These are phyloP conservation scores for Drosophila burlai DNA, from an alignment of 1,140 invertebrate species.

Conservation along the genomic window DNA sequence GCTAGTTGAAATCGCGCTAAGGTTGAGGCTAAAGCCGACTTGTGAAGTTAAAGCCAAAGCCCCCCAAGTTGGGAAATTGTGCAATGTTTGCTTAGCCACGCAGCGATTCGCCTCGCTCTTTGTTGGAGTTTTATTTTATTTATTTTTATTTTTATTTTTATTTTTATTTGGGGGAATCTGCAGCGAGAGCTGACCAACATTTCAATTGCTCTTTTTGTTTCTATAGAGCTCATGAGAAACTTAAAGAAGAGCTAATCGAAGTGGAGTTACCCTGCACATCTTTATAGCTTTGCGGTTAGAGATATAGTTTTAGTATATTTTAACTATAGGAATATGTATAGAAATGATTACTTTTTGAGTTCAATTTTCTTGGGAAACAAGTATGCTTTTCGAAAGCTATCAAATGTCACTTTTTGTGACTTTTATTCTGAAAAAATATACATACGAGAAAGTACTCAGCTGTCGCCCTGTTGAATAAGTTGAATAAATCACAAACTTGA, in stretches of 20 bases:
- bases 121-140: background rate
- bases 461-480: too few species aligned
- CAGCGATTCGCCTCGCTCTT: conserved; percentile 12
- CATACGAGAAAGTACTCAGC: too few species aligned
- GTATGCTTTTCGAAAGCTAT: too few species aligned
- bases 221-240: conserved; percentile 1
- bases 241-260: background rate
- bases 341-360: too few species aligned
- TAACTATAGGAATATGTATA: too few species aligned
- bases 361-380: too few species aligned
- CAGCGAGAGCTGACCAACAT: conserved; percentile 48
- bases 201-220: conserved; percentile 68
- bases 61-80: conserved; percentile 12
- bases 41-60: conserved; percentile 7
- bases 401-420: background rate
- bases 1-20: conserved; percentile 35
- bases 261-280: background rate
- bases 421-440: too few species aligned
- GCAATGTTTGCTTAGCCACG: conserved; percentile 41
- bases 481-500: too few species aligned
- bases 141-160: background rate
- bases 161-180: conserved; percentile 7
- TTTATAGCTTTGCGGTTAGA: too few species aligned
- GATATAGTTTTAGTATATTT: too few species aligned
- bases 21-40: conserved; percentile 1